Conservation (phyloP, 2,888 invertebrate genomes). For the Pseudeuparius sepicola region DNA sequence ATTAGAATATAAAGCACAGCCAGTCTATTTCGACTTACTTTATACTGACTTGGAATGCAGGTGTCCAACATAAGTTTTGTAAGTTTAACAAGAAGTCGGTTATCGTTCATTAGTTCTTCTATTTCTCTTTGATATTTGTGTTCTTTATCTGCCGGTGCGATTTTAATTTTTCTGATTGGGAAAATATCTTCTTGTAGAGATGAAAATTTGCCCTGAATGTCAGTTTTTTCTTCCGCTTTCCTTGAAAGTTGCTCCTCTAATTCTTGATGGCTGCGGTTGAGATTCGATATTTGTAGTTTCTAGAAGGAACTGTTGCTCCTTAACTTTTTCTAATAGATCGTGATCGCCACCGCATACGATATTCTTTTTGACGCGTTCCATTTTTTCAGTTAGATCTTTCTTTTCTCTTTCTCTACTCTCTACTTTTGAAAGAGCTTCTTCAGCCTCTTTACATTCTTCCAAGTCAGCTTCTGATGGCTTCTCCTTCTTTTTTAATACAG, state of each 20-base stretch:
- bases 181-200: conserved; percentile 88
- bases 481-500: conserved; percentile 25
- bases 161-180: conserved; percentile 84
- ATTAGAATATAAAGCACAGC: no score
- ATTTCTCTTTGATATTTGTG: conserved; percentile 95
- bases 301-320: conserved; percentile 81
- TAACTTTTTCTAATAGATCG: conserved; percentile 93
- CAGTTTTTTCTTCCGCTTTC: conserved; percentile 86
- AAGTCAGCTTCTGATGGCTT: conserved; percentile 25
- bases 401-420: conserved; percentile 54
- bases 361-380: conserved; percentile 85
- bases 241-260: conserved; percentile 73
- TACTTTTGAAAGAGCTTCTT: conserved; percentile 35
- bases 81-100: conserved; percentile 76
- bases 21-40: conserved; percentile 53
- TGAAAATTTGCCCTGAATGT: conserved; percentile 91
- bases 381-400: conserved; percentile 71
- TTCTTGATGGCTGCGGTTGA: conserved; percentile 69
- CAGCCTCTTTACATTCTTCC: conserved; percentile 33
- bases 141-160: conserved; percentile 80
- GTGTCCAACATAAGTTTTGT: conserved; percentile 85
- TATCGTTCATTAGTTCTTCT: conserved; percentile 90
- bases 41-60: conserved; percentile 89
- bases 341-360: conserved; percentile 97
- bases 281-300: conserved; percentile 74